Evolutionary conservation across 1,140 invertebrate species (phyloP).

Genomic region (Melanaphis sacchari): DNA sequence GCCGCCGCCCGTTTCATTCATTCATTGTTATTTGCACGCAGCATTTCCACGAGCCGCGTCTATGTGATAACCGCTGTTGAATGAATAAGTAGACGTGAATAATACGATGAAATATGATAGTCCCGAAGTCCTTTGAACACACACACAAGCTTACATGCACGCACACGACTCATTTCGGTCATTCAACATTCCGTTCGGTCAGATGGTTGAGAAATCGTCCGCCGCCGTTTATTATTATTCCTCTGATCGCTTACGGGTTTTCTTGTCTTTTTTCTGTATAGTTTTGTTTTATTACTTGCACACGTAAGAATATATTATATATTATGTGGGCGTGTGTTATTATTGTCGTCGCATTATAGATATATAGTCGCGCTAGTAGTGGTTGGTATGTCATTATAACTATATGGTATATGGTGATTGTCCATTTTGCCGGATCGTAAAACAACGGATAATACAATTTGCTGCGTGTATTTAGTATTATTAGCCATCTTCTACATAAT

Average conservation of each 20-base stretch:
- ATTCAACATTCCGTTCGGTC: conserved; percentile 53
- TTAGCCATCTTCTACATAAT: not conserved
- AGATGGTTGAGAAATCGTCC: conserved; percentile 39
- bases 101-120: conserved; percentile 48
- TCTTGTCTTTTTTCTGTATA: not conserved
- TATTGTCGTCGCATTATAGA: not conserved
- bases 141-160: not conserved
- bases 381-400: not conserved
- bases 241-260: conserved; percentile 22
- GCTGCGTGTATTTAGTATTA: not conserved
- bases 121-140: conserved; percentile 49
- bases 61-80: conserved; percentile 40
- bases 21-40: conserved; percentile 43
- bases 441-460: conserved; percentile 9
- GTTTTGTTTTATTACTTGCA: not conserved
- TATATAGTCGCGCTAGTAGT: not conserved
- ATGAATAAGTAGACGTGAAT: conserved; percentile 49
- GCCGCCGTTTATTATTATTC: conserved; percentile 33
- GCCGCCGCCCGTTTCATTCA: conserved; percentile 42
- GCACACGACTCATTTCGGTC: conserved; percentile 41
- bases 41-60: conserved; percentile 27
- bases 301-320: conserved; percentile 3
- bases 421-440: conserved; percentile 5
- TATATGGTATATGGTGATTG: not conserved
- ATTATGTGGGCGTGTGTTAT: not conserved